Conservation (phyloP, 1,140 invertebrate genomes). For the Coenobita brevimanus region DNA sequence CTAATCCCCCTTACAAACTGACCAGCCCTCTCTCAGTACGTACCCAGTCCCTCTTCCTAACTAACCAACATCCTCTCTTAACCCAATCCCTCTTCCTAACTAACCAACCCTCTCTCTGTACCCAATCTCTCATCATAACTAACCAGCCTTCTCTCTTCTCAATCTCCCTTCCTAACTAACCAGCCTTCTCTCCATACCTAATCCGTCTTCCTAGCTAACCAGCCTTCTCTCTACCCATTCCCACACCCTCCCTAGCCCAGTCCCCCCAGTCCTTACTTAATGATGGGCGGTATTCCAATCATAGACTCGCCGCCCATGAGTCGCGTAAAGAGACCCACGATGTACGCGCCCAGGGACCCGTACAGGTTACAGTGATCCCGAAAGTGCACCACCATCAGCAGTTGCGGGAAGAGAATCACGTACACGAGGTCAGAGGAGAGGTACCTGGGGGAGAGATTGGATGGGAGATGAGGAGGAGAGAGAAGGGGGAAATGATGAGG, state of each 20-base stretch:
- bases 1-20: no score
- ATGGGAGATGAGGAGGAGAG: neutral
- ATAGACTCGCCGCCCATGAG: slow-evolving; percentile 80
- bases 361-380: slow-evolving; percentile 83
- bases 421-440: slow-evolving; percentile 86
- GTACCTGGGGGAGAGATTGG: slow-evolving; percentile 74
- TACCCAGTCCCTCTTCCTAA: neutral
- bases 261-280: slow-evolving; percentile 77
- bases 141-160: neutral
- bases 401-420: slow-evolving; percentile 87
- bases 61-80: neutral
- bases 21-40: no score
- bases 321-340: slow-evolving; percentile 80
- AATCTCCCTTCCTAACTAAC: neutral
- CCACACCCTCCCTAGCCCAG: neutral
- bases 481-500: neutral
- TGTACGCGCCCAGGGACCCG: slow-evolving; percentile 82
- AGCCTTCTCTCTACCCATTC: neutral
- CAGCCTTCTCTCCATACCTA: neutral
- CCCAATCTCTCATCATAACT: neutral
- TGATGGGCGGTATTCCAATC: slow-evolving; percentile 78
- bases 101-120: neutral
- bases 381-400: slow-evolving; percentile 86
- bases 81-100: neutral
- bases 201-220: neutral